These are phyloP conservation scores for Paramuricea clavata DNA, from an alignment of 92 coral and sea anemone genomes.

Conservation along the genomic window DNA sequence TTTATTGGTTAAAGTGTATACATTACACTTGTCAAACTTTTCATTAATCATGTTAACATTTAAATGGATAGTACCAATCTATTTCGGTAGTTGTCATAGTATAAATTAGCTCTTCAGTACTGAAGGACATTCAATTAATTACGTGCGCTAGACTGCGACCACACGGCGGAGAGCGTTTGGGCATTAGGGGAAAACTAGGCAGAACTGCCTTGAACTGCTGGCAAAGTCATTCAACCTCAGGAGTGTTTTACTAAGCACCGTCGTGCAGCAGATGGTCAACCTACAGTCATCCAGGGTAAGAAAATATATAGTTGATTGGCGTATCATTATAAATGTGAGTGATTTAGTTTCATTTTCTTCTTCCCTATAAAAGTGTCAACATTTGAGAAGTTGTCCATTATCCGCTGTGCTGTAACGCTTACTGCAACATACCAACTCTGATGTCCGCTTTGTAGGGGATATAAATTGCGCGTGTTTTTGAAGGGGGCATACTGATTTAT, in stretches of 20 bases:
- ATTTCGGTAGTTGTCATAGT: conserved; percentile 4
- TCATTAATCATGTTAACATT: conserved; percentile 23
- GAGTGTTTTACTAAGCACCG: not conserved
- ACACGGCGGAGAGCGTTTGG: too few species aligned
- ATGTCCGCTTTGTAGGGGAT: not conserved
- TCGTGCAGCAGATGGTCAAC: too few species aligned
- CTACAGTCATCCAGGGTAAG: too few species aligned
- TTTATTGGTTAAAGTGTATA: not conserved
- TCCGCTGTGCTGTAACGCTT: not conserved
- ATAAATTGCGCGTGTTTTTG: not conserved
- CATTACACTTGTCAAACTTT: not conserved
- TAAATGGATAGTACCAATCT: not conserved
- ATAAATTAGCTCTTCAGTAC: conserved; percentile 7
- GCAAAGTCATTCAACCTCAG: not conserved
- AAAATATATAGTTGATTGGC: too few species aligned
- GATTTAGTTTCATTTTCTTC: too few species aligned
- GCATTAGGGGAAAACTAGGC: not conserved
- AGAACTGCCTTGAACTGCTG: not conserved
- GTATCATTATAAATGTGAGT: too few species aligned
- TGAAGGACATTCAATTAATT: not conserved
- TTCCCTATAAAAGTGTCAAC: not conserved
- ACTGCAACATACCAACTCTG: not conserved
- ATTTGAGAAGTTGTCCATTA: not conserved
- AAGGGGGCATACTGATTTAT: not conserved
- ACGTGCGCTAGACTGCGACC: not conserved